Conservation (phyloP, 2,797 vertebrate species). For the Danio choprae region DNA sequence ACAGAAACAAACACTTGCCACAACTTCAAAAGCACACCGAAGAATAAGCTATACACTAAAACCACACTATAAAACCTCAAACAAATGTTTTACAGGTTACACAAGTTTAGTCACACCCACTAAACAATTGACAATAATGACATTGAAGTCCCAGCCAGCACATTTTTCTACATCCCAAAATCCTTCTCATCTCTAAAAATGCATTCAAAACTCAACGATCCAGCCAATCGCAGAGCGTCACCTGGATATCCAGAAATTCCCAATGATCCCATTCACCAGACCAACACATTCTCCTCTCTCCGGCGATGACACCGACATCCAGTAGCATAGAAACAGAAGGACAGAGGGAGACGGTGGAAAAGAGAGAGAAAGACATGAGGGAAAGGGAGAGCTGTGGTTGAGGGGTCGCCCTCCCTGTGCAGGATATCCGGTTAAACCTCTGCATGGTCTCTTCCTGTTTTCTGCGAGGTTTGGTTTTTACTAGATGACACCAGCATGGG, state of each 20-base stretch:
- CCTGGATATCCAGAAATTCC: slow-evolving; percentile 61
- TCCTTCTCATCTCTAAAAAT: not conserved
- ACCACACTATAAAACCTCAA: slow-evolving; percentile 6
- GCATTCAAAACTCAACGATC: not conserved
- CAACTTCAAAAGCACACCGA: not conserved
- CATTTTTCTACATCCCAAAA: not conserved
- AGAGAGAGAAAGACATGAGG: slow-evolving; percentile 42
- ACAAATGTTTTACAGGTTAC: slow-evolving; percentile 8
- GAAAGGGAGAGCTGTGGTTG: slow-evolving; percentile 59
- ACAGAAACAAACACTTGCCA: not conserved
- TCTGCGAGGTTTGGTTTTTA: slow-evolving; percentile 68
- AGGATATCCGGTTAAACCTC: slow-evolving; percentile 84
- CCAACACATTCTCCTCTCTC: slow-evolving; percentile 64
- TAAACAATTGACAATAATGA: not conserved
- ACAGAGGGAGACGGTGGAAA: not conserved
- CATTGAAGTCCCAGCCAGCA: not conserved
- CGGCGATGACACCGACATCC: slow-evolving; percentile 50
- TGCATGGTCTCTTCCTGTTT: slow-evolving; percentile 85
- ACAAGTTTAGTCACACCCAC: not conserved
- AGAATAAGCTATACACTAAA: not conserved
- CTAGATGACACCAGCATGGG: slow-evolving; percentile 45
- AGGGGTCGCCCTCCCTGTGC: slow-evolving; percentile 69
- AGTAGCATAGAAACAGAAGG: slow-evolving; percentile 5
- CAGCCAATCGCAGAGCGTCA: slow-evolving; percentile 26
- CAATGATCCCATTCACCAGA: slow-evolving; percentile 64